Evolutionary conservation across 2,888 invertebrate species (phyloP), one percentile per base, ranked within the genome.

Genomic region (Drosophila neonasuta): DNA sequence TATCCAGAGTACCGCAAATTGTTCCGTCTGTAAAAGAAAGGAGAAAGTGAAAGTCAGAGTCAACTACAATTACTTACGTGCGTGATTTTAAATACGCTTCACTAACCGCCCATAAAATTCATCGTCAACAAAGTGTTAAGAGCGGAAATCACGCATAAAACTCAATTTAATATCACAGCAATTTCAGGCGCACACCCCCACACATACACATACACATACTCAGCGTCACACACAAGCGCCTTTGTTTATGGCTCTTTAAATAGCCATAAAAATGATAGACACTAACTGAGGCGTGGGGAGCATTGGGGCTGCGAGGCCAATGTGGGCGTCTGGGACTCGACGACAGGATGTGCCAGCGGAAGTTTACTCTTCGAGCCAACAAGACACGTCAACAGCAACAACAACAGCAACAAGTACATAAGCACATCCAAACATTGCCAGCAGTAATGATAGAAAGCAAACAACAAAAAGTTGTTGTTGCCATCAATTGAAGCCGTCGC

Each of bases 1-100:
- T 68, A 97, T 92, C 94, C 96, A 96, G 86, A 97, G 92, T 66
- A 97, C 95, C 17, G 96, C 95, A 89, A 97, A 95, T 90, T 97
- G 97, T 89, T 96, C 95, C 57, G 94, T 94, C 97, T 97, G 94
- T 29, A 52, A 71, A 29, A 42, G n/a, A 56, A 11, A 42, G 17
- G 48, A 24, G 51, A 32, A 48, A 66, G 52, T 29, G 41, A 41
- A 15, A 13, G 52, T 48, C 24, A 34, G 13, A 41, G n/a, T 29
- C 8, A 55, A n/a, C 11, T 17, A 5, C n/a, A n/a, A 15, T 3
- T 32, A 60, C 29, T n/a, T 54, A 60, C 42, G 15, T 49, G 10
- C n/a, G 39, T 32, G 41, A 49, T 54, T 84, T 67, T 66, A 62
- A 61, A 63, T 39, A 64, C 65, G 66, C 48, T 73, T 65, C 55